Base-by-base conservation (phyloP, 1,140 invertebrate genomes). In the Sinonovacula constricta region DNA sequence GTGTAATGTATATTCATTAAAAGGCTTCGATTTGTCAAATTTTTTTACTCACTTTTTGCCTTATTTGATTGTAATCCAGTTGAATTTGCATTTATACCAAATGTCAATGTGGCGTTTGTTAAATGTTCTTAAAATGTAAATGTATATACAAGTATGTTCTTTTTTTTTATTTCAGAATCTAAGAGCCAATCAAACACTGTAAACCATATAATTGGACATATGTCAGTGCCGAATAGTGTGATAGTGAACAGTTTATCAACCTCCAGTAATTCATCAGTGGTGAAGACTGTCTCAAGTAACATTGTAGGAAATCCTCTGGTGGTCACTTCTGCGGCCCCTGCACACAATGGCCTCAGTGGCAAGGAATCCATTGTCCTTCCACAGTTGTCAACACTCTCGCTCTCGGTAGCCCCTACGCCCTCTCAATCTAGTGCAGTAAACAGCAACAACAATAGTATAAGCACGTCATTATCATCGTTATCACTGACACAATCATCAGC, bases 141-240 rank as follows among this genome's bases (percentile, higher is more conserved):
- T n/a, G n/a, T n/a, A n/a, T n/a, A n/a, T n/a, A n/a, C n/a, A 31
- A 28, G 26, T 63, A 30, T 65, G 31, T 70, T 10, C 45, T 45
- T 63, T 36, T 71, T 49, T 79, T 57, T 56, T 70, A 14, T 88
- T 84, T 36, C 82, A 89, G 88, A 89, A 82, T 82, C 81, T 62
- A 90, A 89, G 82, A 85, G 83, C 81, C 80, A 86, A 82, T 83
- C 83, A 76, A 90, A 90, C 77, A 87, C 87, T 24, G 69, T 89
- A 85, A 65, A 81, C 78, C 76, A 72, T 71, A 62, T 79, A 70
- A 76, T 79, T 74, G 81, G 71, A 74, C 49, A n/a, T n/a, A n/a
- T n/a, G n/a, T n/a, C n/a, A n/a, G 72, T 69, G 49, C n/a, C 80
- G 34, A 82, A 68, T 70, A 83, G 70, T 81, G 68, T 84, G 71